Evolutionary conservation across 2,797 vertebrate genomes (phyloP).

Genomic region (Rhinoraja longicauda): DNA sequence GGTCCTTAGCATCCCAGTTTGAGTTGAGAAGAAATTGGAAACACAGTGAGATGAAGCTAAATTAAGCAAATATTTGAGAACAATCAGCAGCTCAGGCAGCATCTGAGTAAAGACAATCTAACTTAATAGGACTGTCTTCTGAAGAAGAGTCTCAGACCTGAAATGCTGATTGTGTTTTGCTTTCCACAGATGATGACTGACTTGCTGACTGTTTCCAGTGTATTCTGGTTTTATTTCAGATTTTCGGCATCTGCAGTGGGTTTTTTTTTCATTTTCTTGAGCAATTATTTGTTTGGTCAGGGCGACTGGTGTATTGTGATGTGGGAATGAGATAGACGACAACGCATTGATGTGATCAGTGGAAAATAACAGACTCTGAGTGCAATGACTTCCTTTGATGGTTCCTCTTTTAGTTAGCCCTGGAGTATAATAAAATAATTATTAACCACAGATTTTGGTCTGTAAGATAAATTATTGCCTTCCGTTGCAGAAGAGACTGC

Average conservation of each 20-base stretch:
- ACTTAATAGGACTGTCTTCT: too few relatives aligned
- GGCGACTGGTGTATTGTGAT: too few relatives aligned
- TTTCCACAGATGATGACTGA: too few relatives aligned
- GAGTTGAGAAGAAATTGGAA: background rate
- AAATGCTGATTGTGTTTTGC: too few relatives aligned
- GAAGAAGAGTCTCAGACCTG: too few relatives aligned
- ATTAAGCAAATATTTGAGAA: background rate
- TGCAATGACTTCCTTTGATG: background rate
- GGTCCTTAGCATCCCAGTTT: background rate
- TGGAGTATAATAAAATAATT: constrained; percentile 25
- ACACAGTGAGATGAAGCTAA: background rate
- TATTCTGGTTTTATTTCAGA: too few relatives aligned
- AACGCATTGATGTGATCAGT: background rate
- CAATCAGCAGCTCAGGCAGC: too few relatives aligned
- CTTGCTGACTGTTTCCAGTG: too few relatives aligned
- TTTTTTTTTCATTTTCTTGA: too few relatives aligned
- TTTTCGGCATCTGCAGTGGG: too few relatives aligned
- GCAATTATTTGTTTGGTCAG: too few relatives aligned
- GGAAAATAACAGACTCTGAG: background rate
- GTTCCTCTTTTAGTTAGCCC: constrained; percentile 1
- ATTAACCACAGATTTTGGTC: constrained; percentile 19
- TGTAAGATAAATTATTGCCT: constrained; percentile 24
- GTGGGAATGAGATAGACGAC: background rate
- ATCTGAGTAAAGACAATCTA: background rate
- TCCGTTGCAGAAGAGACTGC: background rate